Percentiles rank a stretch among this genome's conserved stretches.
Conservation (phyloP, 2,113 vertebrate species). For the Toxotes jaculatrix region DNA sequence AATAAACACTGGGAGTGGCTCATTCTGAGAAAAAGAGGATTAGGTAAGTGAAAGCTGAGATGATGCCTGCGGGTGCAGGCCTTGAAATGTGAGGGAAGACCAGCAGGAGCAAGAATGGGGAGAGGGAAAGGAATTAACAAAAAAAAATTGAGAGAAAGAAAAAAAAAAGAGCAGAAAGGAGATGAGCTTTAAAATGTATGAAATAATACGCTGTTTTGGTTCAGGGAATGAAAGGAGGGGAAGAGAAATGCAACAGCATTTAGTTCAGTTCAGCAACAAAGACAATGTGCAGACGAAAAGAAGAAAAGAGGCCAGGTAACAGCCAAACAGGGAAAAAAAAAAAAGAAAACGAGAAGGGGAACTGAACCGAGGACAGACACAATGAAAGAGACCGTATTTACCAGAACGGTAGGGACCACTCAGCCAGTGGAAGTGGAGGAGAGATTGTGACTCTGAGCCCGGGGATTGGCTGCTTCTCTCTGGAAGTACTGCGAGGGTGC, state of each 20-base stretch:
- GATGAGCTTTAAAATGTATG: background rate
- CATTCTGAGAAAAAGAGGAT: constrained; percentile 43
- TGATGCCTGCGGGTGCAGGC: constrained; percentile 18
- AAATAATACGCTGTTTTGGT: constrained; percentile 10
- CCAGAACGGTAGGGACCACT: constrained; percentile 79
- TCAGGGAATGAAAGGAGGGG: background rate
- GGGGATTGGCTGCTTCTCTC: constrained; percentile 84
- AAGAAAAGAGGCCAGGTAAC: constrained; percentile 24
- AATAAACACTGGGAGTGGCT: constrained; percentile 49
- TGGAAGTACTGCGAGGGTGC: constrained; percentile 85
- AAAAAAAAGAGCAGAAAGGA: background rate
- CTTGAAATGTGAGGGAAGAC: constrained; percentile 25
- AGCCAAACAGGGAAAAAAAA: constrained; percentile 5
- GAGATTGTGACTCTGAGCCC: constrained; percentile 80
- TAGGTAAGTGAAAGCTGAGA: constrained; percentile 60
- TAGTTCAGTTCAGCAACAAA: constrained; percentile 28
- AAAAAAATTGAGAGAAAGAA: background rate
- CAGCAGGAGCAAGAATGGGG: background rate
- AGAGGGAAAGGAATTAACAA: background rate
- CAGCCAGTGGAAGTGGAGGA: constrained; percentile 84
- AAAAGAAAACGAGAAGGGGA: constrained; percentile 13
- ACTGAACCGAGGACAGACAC: constrained; percentile 52
- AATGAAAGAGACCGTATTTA: constrained; percentile 82
- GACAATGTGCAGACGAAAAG: constrained; percentile 9
- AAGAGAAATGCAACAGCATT: constrained; percentile 23